Evolutionary conservation across 2,888 invertebrate species (phyloP).

Genomic region (Stenurella melanura): DNA sequence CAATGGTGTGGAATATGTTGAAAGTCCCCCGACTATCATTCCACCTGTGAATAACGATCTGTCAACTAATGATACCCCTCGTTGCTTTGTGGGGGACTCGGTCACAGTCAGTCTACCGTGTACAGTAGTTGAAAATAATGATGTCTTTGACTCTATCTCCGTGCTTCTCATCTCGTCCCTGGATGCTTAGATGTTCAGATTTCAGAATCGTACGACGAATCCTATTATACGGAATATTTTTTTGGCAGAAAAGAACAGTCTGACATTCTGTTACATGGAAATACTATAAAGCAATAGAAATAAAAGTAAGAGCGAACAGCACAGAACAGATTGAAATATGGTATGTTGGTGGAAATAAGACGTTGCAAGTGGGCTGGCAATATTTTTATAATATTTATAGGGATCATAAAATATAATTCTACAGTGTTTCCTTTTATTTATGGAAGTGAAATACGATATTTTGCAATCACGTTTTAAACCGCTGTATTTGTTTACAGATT

Average conservation of each 20-base stretch:
- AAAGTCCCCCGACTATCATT: constrained; percentile 14
- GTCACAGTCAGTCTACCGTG: constrained; percentile 66
- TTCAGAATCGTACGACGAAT: constrained; percentile 29
- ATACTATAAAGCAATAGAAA: constrained; percentile 31
- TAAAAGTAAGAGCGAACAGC: constrained; percentile 19
- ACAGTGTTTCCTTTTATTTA: neutral
- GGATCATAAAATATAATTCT: neutral
- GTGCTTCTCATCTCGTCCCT: constrained; percentile 4
- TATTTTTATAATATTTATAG: constrained; percentile 4
- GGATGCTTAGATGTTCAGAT: constrained; percentile 30
- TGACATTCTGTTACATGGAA: constrained; percentile 28
- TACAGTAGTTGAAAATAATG: constrained; percentile 38
- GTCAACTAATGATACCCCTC: constrained; percentile 44
- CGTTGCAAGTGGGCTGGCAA: neutral
- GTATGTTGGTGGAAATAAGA: constrained; percentile 1
- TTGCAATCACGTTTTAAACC: neutral
- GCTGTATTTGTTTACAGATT: no score
- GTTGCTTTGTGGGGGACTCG: constrained; percentile 78
- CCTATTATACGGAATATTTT: constrained; percentile 17
- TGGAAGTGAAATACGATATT: neutral
- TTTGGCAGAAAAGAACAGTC: constrained; percentile 20
- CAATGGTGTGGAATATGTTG: constrained; percentile 5
- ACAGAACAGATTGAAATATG: constrained; percentile 12
- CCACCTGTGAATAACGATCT: constrained; percentile 45
- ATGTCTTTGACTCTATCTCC: constrained; percentile 25